These are phyloP conservation scores for Agonum fuliginosum DNA, from an alignment of 2,888 invertebrate species.

Conservation along the genomic window DNA sequence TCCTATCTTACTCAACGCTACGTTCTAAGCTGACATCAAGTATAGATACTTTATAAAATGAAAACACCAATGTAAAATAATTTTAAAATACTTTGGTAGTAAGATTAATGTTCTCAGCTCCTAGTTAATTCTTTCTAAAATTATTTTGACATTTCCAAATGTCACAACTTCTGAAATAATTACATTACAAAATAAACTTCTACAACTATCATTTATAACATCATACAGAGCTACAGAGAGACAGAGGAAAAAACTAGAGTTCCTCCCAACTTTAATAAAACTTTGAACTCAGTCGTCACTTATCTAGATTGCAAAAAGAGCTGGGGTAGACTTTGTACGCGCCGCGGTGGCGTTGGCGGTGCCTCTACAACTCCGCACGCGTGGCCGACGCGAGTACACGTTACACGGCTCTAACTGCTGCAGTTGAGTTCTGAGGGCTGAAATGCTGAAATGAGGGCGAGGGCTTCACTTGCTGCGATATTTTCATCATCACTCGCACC, in stretches of 20 bases:
- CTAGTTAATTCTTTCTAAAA: too few relatives aligned
- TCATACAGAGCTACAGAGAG: not conserved
- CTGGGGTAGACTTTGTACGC: not conserved
- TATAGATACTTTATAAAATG: too few relatives aligned
- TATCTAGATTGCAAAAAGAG: slow-evolving; percentile 48
- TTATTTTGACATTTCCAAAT: too few relatives aligned
- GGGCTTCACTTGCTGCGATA: not conserved
- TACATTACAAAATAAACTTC: slow-evolving; percentile 1
- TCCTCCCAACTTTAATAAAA: slow-evolving; percentile 18
- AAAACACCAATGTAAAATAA: too few relatives aligned
- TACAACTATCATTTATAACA: slow-evolving; percentile 6
- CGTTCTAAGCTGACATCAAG: too few relatives aligned
- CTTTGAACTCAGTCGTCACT: slow-evolving; percentile 46
- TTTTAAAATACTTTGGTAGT: too few relatives aligned
- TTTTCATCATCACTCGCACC: slow-evolving; percentile 40
- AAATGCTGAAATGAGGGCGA: too few relatives aligned
- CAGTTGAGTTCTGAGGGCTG: not conserved
- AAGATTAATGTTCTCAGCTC: too few relatives aligned
- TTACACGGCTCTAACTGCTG: not conserved
- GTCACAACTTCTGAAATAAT: too few relatives aligned
- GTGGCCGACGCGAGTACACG: not conserved
- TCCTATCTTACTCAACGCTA: too few relatives aligned
- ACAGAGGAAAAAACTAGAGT: not conserved
- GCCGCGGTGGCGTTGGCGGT: not conserved
- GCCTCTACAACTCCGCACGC: not conserved